Percentiles rank a stretch among this genome's conserved stretches.
These are phyloP conservation scores for Epicampocera succincta DNA, from an alignment of 2,888 invertebrate species.

Conservation along the genomic window DNA sequence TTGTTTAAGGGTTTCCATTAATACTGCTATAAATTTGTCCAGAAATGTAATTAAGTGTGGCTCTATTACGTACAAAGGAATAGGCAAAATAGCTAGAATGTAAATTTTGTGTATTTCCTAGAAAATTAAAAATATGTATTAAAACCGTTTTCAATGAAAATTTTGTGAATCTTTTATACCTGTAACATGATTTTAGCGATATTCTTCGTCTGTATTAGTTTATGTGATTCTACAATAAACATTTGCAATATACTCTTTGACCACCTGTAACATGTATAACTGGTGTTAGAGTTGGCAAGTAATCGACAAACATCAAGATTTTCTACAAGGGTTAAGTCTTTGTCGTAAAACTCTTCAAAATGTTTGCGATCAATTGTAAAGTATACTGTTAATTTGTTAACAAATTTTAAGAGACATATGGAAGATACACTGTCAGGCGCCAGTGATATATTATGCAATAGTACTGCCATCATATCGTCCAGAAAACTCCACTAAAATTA, in stretches of 20 bases:
- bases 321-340: constrained; percentile 62
- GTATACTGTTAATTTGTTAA: constrained; percentile 74
- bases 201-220: constrained; percentile 73
- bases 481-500: constrained; percentile 78
- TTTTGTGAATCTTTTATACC: constrained; percentile 57
- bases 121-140: background rate
- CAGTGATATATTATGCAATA: constrained; percentile 76
- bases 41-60: constrained; percentile 75
- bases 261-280: constrained; percentile 78
- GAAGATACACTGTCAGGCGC: constrained; percentile 73
- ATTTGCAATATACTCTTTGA: constrained; percentile 77
- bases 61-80: constrained; percentile 74
- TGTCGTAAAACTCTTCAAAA: constrained; percentile 70
- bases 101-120: constrained; percentile 76
- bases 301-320: constrained; percentile 70
- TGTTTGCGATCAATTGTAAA: constrained; percentile 75
- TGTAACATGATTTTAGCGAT: constrained; percentile 72
- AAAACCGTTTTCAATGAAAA: background rate
- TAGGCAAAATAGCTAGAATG: constrained; percentile 76
- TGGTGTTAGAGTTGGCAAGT: constrained; percentile 72
- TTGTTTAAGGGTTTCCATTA: constrained; percentile 74
- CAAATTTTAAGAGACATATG: constrained; percentile 74
- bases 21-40: constrained; percentile 75
- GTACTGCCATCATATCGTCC: constrained; percentile 78
- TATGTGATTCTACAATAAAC: constrained; percentile 76